phyloP scores from a whole-genome alignment of 2,888 invertebrate species.

The Caenorhabditis japonica region DNA sequence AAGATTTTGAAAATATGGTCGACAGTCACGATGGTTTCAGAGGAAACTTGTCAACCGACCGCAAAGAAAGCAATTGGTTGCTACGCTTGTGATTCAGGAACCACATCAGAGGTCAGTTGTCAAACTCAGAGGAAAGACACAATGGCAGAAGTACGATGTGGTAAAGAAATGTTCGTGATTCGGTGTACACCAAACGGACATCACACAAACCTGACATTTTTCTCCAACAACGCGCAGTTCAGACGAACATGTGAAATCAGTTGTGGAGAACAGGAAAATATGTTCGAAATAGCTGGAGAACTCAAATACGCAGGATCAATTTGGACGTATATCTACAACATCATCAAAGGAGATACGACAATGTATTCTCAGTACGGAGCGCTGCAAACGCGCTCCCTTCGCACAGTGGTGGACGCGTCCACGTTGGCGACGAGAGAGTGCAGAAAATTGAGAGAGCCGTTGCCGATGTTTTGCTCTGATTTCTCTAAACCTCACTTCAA shows the following conservation, averaged over 20 bases:
- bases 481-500: too few species aligned
- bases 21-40: neutral
- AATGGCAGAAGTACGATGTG: neutral
- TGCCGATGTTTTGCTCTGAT: too few species aligned
- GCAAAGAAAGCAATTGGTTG: neutral
- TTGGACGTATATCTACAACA: conserved; percentile 13
- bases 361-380: too few species aligned
- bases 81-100: conserved; percentile 6
- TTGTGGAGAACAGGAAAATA: neutral
- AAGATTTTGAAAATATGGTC: neutral
- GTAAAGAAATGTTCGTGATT: neutral
- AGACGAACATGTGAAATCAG: neutral
- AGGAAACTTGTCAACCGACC: neutral
- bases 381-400: too few species aligned
- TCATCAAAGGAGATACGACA: conserved; percentile 5
- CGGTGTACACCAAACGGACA: neutral
- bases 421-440: too few species aligned
- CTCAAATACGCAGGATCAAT: conserved; percentile 11
- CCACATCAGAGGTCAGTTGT: neutral
- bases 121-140: neutral
- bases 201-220: neutral
- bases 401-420: too few species aligned
- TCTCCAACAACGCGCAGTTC: neutral
- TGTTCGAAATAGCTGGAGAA: neutral
- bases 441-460: too few species aligned